Evolutionary conservation across 2,797 vertebrate genomes (phyloP), one percentile per base, ranked within the genome.

Genomic region (Capromys pilorides): DNA sequence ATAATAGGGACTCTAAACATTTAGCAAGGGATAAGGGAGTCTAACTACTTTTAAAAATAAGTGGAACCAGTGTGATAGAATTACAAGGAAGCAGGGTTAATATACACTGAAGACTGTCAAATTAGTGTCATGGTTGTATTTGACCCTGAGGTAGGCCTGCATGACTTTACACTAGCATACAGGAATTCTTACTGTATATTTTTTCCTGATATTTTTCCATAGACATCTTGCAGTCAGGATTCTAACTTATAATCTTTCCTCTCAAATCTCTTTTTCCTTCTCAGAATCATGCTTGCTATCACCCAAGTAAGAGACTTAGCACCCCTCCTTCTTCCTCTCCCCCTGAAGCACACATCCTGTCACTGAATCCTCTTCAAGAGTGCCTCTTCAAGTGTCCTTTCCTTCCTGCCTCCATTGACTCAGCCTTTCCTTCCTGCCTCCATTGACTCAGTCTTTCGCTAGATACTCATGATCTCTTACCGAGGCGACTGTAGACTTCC

Each of bases 181-280:
- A 31, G 6, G 91, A 62, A 64, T 79, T 49, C 14, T 71, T 82
- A 16, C 57, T 88, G 18, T 57, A 36, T n/a, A 39, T 86, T 91
- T 94, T n/a, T 16, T 91, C 54, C 12, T 39, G 26, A 66, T 62
- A 57, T 59, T 57, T 57, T 57, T 39, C 28, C 66, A 59, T 18
- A 73, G 39, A 26, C 12, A 89, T 83, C 36, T 94, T 51, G 79
- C 12, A 36, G 49, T 93, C 88, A 94, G 6, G 45, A 59, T 91
- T 94, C 6, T 14, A 82, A 90, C n/a, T 64, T 96, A 61, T 36
- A 82, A 41, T 79, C 31, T 91, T 90, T 10, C 49, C 12, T 93
- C 45, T 87, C n/a, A 93, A 54, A 86, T 73, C 9, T 67, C 31
- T 71, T 83, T 95, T 86, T 84, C n/a, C 45, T 91, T n/a, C 93